Conservation (phyloP, 1,140 invertebrate genomes). For the Drosophila pseudoananassae region DNA sequence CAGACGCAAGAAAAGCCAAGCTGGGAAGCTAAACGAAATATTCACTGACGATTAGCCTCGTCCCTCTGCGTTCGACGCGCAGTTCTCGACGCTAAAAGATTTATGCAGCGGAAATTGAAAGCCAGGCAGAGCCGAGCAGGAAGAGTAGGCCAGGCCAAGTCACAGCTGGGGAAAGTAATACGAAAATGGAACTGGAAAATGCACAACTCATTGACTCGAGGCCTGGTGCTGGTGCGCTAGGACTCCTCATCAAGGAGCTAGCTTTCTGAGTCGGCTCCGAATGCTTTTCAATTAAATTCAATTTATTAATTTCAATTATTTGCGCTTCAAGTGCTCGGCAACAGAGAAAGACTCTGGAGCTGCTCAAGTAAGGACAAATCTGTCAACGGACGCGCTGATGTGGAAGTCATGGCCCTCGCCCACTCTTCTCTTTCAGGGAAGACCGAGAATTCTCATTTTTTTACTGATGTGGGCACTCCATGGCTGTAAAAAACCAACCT, state of each 20-base stretch:
- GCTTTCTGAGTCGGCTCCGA: conserved; percentile 40
- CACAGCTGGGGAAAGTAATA: conserved; percentile 32
- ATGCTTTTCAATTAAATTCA: conserved; percentile 80
- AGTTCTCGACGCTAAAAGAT: conserved; percentile 65
- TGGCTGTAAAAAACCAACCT: conserved; percentile 14
- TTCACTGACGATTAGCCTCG: conserved; percentile 70
- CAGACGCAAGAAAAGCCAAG: conserved; percentile 17
- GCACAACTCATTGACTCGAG: conserved; percentile 63
- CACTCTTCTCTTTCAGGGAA: neutral
- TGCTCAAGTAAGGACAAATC: conserved; percentile 32
- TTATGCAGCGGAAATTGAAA: conserved; percentile 76
- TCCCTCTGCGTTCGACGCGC: conserved; percentile 38
- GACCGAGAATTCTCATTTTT: conserved; percentile 51
- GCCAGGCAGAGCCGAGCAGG: conserved; percentile 13
- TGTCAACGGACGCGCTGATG: conserved; percentile 64
- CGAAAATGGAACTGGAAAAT: conserved; percentile 33
- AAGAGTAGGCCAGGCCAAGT: conserved; percentile 33
- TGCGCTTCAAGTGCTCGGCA: conserved; percentile 68
- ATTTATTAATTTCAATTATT: conserved; percentile 82
- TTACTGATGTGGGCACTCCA: conserved; percentile 34
- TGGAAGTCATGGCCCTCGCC: conserved; percentile 39
- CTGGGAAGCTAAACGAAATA: conserved; percentile 27
- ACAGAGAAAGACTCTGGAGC: neutral
- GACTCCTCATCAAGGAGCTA: conserved; percentile 28
- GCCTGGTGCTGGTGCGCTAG: neutral